Base-by-base conservation (phyloP, 2,113 vertebrate species). In the Sinocyclocheilus rhinocerous region DNA sequence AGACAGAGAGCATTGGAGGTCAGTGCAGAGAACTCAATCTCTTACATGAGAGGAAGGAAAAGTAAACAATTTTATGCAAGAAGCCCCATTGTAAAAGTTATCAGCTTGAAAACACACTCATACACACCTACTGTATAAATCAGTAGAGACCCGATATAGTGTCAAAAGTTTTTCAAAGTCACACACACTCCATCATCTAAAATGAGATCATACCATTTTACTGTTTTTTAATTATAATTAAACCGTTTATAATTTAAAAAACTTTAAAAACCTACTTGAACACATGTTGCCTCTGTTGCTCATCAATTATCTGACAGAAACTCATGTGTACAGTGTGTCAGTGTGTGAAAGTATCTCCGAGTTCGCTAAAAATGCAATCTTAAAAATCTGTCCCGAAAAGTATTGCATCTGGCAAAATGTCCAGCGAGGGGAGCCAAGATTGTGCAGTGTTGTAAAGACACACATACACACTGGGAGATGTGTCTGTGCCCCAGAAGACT, bases 391-490 rank as follows among this genome's bases (percentile, higher is more conserved):
- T 86, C 65, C 65, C 45, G 61, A 29, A 57, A 86, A 5, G 10
- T 29, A 70, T 1, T 79, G 84, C 15, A 69, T 45, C 69, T 85
- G 84, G 63, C 77, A 82, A 76, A 82, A 59, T 5, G 20, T 36
- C 18, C 61, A 5, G 10, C 36, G n/a, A 61, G 13, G 67, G 63
- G 4, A 65, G 69, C 69, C 79, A 86, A 81, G 70, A 29, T 63
- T 73, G 78, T 33, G 50, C 10, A 72, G 18, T 81, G 69, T 33
- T 33, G 8, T 67, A 33, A 33, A 36, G 20, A n/a, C 16, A 36
- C 45, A 61, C 50, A 61, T 33, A 73, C 36, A 33, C 50, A 63
- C 61, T 70, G 26, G 33, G 76, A 29, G 77, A 72, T 57, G 42
- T 80, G 26, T 72, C 77, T 73, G 22, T 59, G 70, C n/a, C 76